Percentiles rank a stretch among this genome's conserved stretches.
These are phyloP conservation scores for Ormyrus thymus DNA, from an alignment of 2,888 invertebrate genomes.

Conservation along the genomic window DNA sequence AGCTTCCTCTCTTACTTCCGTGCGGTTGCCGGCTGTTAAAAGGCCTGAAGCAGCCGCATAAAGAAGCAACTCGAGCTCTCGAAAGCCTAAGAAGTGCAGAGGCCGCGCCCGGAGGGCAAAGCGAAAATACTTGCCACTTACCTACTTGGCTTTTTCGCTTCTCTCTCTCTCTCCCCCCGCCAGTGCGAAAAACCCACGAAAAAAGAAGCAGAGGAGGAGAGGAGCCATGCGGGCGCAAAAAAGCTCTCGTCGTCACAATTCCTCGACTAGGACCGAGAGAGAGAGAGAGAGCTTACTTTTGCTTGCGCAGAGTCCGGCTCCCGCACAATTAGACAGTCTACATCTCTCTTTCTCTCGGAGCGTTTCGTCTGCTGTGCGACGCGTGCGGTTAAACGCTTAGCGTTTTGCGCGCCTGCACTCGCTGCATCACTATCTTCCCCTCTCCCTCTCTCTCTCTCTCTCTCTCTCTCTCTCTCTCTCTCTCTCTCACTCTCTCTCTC, in stretches of 20 bases:
- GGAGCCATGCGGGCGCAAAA: background rate
- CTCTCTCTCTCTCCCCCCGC: background rate
- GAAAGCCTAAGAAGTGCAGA: background rate
- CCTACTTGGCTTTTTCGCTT: slow-evolving; percentile 7
- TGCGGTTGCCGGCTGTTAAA: background rate
- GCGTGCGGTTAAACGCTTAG: slow-evolving; percentile 27
- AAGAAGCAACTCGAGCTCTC: background rate
- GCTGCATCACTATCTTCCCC: background rate
- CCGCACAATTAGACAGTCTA: slow-evolving; percentile 17
- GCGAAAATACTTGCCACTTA: slow-evolving; percentile 25
- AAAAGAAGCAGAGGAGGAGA: background rate
- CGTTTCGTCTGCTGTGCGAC: background rate
- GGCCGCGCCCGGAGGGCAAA: background rate
- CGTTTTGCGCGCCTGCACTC: slow-evolving; percentile 14
- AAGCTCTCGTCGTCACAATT: background rate
- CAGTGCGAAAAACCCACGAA: background rate
- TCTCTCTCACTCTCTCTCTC: background rate
- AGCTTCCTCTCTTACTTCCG: background rate
- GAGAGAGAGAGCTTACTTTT: background rate
- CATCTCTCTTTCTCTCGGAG: background rate
- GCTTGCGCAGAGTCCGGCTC: background rate
- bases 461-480: background rate
- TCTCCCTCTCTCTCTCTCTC: background rate
- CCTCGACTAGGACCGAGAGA: background rate
- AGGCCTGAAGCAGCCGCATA: background rate